These are phyloP conservation scores for Augochlorella aurata DNA, from an alignment of 2,888 invertebrate genomes.

Conservation along the genomic window DNA sequence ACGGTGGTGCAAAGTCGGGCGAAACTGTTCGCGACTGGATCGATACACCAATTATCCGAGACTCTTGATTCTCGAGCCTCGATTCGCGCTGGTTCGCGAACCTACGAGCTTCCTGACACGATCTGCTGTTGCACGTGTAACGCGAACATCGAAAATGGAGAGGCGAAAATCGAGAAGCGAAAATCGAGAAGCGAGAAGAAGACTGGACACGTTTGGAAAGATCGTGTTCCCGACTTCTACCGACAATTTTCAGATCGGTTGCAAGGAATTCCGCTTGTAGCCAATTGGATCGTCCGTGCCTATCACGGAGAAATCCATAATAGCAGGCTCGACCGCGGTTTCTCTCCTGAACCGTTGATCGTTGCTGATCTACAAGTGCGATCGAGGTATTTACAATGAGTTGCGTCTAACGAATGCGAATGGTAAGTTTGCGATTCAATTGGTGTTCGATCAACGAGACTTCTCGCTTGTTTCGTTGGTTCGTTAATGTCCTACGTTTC, in stretches of 20 bases:
- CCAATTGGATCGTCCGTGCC: too few species aligned
- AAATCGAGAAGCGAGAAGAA: too few species aligned
- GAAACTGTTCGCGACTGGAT: not conserved
- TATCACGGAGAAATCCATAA: not conserved
- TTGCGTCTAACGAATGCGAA: constrained; percentile 14
- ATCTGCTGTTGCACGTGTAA: constrained; percentile 13
- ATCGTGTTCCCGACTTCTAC: too few species aligned
- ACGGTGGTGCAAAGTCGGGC: not conserved
- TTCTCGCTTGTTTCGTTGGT: not conserved
- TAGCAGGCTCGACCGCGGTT: not conserved
- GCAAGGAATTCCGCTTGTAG: too few species aligned
- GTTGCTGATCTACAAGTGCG: constrained; percentile 7
- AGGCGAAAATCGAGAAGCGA: not conserved
- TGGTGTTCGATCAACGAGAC: not conserved
- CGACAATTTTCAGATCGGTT: too few species aligned
- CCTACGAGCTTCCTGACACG: constrained; percentile 31
- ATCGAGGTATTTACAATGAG: constrained; percentile 8
- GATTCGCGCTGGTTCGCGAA: too few species aligned
- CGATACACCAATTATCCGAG: constrained; percentile 16
- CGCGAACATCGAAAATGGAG: not conserved
- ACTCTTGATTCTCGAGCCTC: constrained; percentile 6
- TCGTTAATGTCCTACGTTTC: not conserved
- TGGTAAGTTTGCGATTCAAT: constrained; percentile 21
- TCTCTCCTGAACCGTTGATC: not conserved
- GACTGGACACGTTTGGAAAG: too few species aligned